Evolutionary conservation across 2,113 vertebrate species (phyloP).

Genomic region (Pelvicachromis taeniatus): DNA sequence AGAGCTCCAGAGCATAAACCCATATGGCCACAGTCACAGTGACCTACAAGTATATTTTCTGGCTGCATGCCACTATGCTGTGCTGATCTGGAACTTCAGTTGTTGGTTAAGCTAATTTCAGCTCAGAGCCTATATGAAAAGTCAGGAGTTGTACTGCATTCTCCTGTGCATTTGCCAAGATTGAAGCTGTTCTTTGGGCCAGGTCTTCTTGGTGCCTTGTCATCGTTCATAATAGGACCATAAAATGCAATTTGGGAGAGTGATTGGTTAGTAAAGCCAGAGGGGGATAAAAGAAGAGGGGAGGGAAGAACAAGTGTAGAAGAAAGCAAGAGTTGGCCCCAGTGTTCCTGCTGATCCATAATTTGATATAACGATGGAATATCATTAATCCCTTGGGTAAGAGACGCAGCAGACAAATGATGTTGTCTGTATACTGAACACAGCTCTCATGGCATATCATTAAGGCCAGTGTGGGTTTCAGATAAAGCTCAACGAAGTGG

Average conservation of each 20-base stretch:
- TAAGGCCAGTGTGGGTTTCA: neutral
- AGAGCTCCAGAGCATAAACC: neutral
- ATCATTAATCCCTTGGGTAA: neutral
- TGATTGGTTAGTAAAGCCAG: constrained; percentile 5
- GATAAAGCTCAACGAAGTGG: neutral
- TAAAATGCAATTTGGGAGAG: constrained; percentile 17
- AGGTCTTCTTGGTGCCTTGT: neutral
- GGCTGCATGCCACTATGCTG: neutral
- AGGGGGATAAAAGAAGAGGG: neutral
- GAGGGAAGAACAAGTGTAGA: neutral
- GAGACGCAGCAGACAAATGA: neutral
- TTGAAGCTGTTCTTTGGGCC: neutral
- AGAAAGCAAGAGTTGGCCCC: neutral
- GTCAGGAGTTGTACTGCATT: neutral
- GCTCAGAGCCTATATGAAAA: neutral
- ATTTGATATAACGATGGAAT: neutral
- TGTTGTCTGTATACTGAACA: neutral
- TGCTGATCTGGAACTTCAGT: constrained; percentile 33
- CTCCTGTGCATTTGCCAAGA: neutral
- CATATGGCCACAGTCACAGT: neutral
- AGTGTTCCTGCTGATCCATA: neutral
- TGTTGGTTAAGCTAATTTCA: constrained; percentile 24
- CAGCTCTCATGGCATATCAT: neutral
- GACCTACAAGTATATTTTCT: neutral
- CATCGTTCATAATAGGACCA: constrained; percentile 30